Conservation (phyloP, 2,888 invertebrate genomes). For the Dolomedes plantarius region DNA sequence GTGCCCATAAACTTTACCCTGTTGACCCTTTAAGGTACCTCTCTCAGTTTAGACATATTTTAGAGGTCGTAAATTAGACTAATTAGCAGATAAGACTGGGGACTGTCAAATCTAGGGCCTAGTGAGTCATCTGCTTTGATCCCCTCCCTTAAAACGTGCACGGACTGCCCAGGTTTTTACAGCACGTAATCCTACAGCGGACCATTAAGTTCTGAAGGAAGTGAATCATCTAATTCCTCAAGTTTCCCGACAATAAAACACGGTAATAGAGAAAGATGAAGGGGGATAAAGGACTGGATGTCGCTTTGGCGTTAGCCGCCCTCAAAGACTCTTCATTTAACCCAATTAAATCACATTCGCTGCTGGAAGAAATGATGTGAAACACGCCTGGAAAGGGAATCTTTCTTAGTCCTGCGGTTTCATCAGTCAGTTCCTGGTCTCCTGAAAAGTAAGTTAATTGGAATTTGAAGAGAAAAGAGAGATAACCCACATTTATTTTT, state of each 20-base stretch:
- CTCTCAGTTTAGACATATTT: constrained; percentile 25
- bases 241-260: constrained; percentile 35
- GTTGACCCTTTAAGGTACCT: constrained; percentile 5
- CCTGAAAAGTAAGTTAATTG: no score
- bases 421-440: background rate
- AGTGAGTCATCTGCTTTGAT: constrained; percentile 17
- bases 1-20: background rate
- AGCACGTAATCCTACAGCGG: constrained; percentile 5
- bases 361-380: background rate
- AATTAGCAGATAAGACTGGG: constrained; percentile 28
- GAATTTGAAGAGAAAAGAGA: constrained; percentile 6
- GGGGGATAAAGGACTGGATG: constrained; percentile 1
- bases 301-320: constrained; percentile 44
- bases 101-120: constrained; percentile 29
- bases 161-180: constrained; percentile 1
- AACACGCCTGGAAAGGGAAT: constrained; percentile 2
- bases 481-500: no score
- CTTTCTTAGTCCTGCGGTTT: background rate
- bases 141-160: background rate
- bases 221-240: constrained; percentile 33
- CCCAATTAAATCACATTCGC: constrained; percentile 49
- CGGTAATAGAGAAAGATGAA: background rate
- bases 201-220: constrained; percentile 19
- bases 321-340: constrained; percentile 48
- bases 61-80: constrained; percentile 47